These are phyloP conservation scores for Apamea epomidion DNA, from an alignment of 2,888 invertebrate genomes.

Conservation along the genomic window DNA sequence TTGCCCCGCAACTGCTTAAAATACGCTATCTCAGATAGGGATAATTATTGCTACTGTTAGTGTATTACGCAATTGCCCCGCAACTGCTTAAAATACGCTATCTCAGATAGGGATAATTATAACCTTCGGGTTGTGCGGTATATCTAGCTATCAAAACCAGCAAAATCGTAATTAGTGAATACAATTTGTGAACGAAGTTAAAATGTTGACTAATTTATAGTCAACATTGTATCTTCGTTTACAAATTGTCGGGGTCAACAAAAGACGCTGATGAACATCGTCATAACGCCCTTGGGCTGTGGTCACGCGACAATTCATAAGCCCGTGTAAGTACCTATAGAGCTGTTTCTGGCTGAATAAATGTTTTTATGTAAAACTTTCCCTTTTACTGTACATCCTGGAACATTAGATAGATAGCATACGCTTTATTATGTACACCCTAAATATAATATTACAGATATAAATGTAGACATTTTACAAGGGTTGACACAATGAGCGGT, in stretches of 20 bases:
- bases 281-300: constrained; percentile 1
- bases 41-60: too few species aligned
- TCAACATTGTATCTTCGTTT: constrained; percentile 9
- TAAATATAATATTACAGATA: not conserved
- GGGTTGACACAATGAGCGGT: not conserved
- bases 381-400: not conserved
- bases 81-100: too few species aligned
- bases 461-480: not conserved
- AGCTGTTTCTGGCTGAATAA: not conserved
- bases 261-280: constrained; percentile 15
- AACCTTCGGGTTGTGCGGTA: too few species aligned
- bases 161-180: not conserved
- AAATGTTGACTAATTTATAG: not conserved
- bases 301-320: constrained; percentile 40
- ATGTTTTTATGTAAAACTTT: not conserved
- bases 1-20: too few species aligned
- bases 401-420: not conserved
- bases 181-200: not conserved
- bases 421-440: not conserved
- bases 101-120: too few species aligned
- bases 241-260: constrained; percentile 18
- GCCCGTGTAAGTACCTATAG: not conserved
- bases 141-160: not conserved
- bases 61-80: too few species aligned
- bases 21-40: too few species aligned